These are phyloP conservation scores for Stenotaenia linearis DNA, from an alignment of 2,888 invertebrate species.

Conservation along the genomic window DNA sequence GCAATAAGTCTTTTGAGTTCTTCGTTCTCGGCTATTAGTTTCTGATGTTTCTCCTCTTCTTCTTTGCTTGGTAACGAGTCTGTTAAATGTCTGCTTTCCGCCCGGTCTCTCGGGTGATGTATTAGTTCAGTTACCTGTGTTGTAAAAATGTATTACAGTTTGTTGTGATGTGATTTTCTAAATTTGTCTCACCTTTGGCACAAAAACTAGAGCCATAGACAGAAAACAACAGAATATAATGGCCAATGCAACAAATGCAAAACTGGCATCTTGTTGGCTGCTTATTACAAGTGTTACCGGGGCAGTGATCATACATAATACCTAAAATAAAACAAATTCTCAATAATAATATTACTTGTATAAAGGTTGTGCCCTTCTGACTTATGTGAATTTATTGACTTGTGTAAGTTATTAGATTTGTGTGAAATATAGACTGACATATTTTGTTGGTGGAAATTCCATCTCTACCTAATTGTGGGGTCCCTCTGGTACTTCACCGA, in stretches of 20 bases:
- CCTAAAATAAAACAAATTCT: conserved; percentile 16
- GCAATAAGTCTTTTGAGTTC: conserved; percentile 91
- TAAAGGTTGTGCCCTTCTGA: too few relatives aligned
- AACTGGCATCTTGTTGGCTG: conserved; percentile 95
- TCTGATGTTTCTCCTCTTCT: conserved; percentile 91
- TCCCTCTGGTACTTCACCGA: too few relatives aligned
- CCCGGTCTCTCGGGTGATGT: conserved; percentile 78
- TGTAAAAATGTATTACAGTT: neutral
- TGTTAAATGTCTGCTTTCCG: conserved; percentile 46
- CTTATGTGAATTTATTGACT: too few relatives aligned
- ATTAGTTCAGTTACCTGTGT: conserved; percentile 83
- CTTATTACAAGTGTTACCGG: conserved; percentile 96
- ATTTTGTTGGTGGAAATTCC: too few relatives aligned
- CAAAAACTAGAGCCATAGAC: conserved; percentile 96
- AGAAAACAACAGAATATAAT: conserved; percentile 97
- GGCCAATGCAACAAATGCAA: conserved; percentile 90
- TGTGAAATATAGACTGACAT: too few relatives aligned
- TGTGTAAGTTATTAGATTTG: too few relatives aligned
- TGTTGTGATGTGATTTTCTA: neutral
- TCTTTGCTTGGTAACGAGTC: conserved; percentile 55
- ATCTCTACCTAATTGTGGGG: too few relatives aligned
- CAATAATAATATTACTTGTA: neutral
- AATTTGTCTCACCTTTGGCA: conserved; percentile 77
- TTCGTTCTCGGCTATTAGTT: conserved; percentile 88
- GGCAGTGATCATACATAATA: conserved; percentile 93